These are phyloP conservation scores for Argya squamiceps DNA, from an alignment of 2,797 vertebrate genomes.

Conservation along the genomic window DNA sequence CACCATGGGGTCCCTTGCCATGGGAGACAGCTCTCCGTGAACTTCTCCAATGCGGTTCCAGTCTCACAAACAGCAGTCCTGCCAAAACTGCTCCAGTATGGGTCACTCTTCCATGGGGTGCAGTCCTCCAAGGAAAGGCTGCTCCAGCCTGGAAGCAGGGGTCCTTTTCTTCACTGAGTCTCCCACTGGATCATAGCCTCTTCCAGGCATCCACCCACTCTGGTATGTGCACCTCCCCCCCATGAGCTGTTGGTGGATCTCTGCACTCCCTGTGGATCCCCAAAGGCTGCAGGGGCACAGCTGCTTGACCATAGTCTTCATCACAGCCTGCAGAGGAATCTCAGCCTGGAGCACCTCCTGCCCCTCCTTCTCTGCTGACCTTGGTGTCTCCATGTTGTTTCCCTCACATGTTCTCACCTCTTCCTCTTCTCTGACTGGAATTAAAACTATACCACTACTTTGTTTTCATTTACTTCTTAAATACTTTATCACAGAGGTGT, in stretches of 20 bases:
- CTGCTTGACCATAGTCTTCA: background rate
- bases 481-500: accelerated
- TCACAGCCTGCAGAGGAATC: background rate
- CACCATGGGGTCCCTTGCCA: accelerated
- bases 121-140: background rate
- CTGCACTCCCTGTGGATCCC: accelerated
- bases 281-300: background rate
- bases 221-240: accelerated
- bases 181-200: background rate
- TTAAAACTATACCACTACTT: background rate
- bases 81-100: accelerated
- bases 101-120: accelerated
- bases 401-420: background rate
- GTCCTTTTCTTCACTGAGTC: accelerated
- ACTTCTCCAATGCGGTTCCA: background rate
- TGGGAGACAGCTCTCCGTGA: accelerated
- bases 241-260: background rate
- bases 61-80: background rate
- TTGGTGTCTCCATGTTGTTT: background rate
- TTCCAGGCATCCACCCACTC: accelerated
- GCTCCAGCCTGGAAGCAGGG: background rate
- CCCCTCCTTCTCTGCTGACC: background rate
- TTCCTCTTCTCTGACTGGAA: background rate
- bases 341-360: accelerated
- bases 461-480: background rate